phyloP scores from a whole-genome alignment of 2,113 vertebrate species.

The Melanerpes formicivorus region DNA sequence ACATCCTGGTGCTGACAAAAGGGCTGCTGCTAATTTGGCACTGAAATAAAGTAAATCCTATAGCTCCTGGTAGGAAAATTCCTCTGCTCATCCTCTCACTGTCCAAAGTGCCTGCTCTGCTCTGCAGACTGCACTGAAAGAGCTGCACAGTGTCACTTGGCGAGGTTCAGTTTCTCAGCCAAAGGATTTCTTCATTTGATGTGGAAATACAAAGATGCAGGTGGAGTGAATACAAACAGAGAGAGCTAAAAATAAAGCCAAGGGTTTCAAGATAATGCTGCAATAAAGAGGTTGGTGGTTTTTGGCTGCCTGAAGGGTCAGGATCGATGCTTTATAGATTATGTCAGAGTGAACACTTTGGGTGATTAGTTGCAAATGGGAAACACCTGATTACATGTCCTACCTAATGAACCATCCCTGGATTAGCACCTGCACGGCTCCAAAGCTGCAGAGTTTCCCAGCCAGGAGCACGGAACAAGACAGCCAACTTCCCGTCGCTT shows the following conservation, averaged over 20 bases:
- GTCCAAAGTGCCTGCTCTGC: background rate
- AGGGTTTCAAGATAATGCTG: accelerated
- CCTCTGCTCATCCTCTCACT: background rate
- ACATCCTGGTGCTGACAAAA: background rate
- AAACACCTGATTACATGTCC: background rate
- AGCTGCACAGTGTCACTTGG: background rate
- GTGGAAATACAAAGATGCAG: background rate
- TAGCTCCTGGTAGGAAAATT: background rate
- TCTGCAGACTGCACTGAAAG: background rate
- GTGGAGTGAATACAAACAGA: background rate
- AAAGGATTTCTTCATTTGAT: background rate
- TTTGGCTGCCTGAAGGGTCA: background rate
- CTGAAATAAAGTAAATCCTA: background rate
- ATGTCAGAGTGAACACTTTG: background rate
- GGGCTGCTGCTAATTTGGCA: background rate
- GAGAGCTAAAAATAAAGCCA: background rate
- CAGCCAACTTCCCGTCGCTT: background rate
- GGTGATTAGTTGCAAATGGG: background rate
- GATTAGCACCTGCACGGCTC: background rate
- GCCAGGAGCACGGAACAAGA: constrained; percentile 9
- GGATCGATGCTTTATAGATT: background rate
- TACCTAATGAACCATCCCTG: background rate
- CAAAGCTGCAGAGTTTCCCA: background rate
- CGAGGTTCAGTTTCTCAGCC: background rate
- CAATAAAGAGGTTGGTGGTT: background rate